Conservation (phyloP, 2,113 vertebrate species). For the Callocephalon fimbriatum region DNA sequence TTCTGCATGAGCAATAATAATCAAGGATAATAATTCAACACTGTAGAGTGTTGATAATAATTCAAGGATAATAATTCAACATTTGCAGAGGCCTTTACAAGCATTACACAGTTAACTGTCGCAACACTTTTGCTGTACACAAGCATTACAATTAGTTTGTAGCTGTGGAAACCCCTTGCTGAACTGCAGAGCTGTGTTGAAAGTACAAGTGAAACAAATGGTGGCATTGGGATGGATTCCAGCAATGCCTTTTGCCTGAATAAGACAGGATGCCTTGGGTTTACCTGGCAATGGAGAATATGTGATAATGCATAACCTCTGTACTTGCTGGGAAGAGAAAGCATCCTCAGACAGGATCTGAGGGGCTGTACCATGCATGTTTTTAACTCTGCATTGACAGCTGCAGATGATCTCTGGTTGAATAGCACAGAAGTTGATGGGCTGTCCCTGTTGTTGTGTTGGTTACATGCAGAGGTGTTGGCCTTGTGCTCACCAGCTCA, state of each 20-base stretch:
- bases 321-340: neutral
- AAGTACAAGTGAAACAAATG: neutral
- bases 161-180: neutral
- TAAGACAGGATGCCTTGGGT: neutral
- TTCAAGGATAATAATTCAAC: neutral
- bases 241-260: neutral
- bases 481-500: accelerated
- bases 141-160: neutral
- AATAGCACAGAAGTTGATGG: neutral
- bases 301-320: neutral
- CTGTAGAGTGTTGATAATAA: neutral
- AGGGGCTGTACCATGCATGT: accelerated
- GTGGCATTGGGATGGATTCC: neutral
- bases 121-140: neutral
- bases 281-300: neutral
- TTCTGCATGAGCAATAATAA: neutral
- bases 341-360: accelerated
- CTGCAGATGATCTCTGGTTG: neutral
- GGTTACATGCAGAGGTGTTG: neutral
- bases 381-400: neutral
- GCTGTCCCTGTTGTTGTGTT: neutral
- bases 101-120: neutral
- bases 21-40: neutral
- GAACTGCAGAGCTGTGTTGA: neutral
- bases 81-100: neutral